Conservation (phyloP, 2,797 vertebrate species). For the Falco berigora region DNA sequence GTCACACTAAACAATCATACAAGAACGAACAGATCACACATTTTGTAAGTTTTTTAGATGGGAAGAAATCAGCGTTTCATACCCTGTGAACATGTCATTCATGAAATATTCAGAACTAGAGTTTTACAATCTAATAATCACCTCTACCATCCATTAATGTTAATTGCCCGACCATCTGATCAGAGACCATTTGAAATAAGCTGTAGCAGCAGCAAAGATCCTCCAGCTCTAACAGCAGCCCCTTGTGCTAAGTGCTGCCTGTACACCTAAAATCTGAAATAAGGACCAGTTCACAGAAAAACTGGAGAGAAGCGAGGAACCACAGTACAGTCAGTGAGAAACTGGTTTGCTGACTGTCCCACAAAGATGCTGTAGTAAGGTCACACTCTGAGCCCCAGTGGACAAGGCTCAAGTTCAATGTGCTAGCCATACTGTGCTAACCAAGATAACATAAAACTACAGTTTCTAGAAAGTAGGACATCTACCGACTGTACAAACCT, state of each 20-base stretch:
- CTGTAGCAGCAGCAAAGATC: background rate
- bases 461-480: slow-evolving; percentile 4
- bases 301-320: background rate
- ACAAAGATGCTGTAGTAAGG: background rate
- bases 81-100: background rate
- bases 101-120: fast-evolving
- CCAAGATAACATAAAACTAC: background rate
- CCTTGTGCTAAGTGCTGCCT: background rate
- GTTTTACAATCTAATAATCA: background rate
- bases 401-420: background rate
- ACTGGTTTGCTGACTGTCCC: background rate
- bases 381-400: background rate
- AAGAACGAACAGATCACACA: background rate
- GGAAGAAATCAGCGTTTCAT: background rate
- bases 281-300: background rate
- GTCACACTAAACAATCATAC: background rate
- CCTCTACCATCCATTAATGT: background rate
- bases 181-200: background rate
- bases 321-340: fast-evolving
- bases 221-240: background rate
- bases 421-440: background rate
- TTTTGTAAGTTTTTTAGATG: background rate
- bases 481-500: background rate
- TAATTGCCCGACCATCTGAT: background rate
- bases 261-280: fast-evolving